phyloP scores from a whole-genome alignment of 2,888 invertebrate genomes.

The Caenorhabditis drosophilae region DNA sequence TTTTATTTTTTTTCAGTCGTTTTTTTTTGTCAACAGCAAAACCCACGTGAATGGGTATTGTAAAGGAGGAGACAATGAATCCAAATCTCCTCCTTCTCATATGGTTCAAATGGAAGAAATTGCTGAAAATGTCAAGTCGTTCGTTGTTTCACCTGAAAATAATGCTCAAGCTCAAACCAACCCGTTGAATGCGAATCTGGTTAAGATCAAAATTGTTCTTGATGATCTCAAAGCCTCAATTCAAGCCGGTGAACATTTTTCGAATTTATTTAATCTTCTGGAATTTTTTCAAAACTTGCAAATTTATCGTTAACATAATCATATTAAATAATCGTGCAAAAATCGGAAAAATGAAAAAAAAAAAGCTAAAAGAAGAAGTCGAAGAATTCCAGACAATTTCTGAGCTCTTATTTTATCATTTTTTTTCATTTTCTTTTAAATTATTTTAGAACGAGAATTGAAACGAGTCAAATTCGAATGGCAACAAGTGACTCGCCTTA shows the following conservation, averaged over 20 bases:
- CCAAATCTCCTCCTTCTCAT: conserved; percentile 36
- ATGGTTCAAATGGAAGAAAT: conserved; percentile 61
- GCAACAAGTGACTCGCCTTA: conserved; percentile 64
- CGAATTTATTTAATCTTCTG: background rate
- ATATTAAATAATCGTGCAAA: too few species aligned
- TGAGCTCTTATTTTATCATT: too few species aligned
- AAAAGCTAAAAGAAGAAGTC: too few species aligned
- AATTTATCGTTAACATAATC: background rate
- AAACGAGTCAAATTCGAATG: conserved; percentile 62
- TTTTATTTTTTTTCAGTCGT: conserved; percentile 18
- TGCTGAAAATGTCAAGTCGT: conserved; percentile 41
- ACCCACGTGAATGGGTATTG: conserved; percentile 22
- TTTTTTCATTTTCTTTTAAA: background rate
- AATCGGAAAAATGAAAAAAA: too few species aligned
- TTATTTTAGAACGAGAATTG: conserved; percentile 55
- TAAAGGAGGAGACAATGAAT: conserved; percentile 21
- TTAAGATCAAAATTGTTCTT: conserved; percentile 31
- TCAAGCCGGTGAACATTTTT: conserved; percentile 21
- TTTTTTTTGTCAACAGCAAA: conserved; percentile 37
- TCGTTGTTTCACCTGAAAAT: conserved; percentile 26
- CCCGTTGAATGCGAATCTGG: conserved; percentile 10
- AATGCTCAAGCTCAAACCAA: background rate
- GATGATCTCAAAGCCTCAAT: conserved; percentile 39
- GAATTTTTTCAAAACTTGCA: background rate
- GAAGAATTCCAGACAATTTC: too few species aligned